These are phyloP conservation scores for Darevskia nairensis DNA, from an alignment of 2,797 vertebrate species.

Conservation along the genomic window DNA sequence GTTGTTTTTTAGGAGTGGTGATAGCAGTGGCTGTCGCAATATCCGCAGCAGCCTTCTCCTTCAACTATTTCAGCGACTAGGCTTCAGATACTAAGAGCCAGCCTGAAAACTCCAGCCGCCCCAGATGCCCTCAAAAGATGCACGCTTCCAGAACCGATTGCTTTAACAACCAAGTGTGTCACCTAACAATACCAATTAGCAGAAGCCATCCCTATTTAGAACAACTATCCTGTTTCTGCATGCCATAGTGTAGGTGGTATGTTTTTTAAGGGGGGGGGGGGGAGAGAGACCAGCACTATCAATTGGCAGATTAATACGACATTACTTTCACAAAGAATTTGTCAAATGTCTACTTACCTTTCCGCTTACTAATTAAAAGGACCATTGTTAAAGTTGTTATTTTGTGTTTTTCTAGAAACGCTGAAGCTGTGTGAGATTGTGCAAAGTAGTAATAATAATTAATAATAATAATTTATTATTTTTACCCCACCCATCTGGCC, in stretches of 20 bases:
- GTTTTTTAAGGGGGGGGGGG: conserved; percentile 37
- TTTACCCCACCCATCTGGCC: too few species aligned
- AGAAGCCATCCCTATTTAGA: conserved; percentile 37
- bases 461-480: too few species aligned
- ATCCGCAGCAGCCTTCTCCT: conserved; percentile 75
- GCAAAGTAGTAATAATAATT: too few species aligned
- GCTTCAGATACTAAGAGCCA: conserved; percentile 43
- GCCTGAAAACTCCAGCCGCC: conserved; percentile 36
- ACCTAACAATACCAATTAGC: conserved; percentile 41
- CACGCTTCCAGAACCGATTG: conserved; percentile 37
- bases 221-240: conserved; percentile 55
- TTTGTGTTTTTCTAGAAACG: background rate
- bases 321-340: conserved; percentile 41
- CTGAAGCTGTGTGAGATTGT: background rate
- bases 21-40: conserved; percentile 73
- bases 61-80: conserved; percentile 82
- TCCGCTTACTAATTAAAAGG: conserved; percentile 20
- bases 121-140: conserved; percentile 35
- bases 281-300: conserved; percentile 51
- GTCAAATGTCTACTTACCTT: conserved; percentile 13
- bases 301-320: conserved; percentile 33
- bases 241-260: conserved; percentile 35
- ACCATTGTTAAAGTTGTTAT: background rate
- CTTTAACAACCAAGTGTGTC: conserved; percentile 49
- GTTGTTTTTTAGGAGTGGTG: conserved; percentile 73